Base-by-base conservation (phyloP, 2,888 invertebrate genomes). In the Parasteatoda lunata region DNA sequence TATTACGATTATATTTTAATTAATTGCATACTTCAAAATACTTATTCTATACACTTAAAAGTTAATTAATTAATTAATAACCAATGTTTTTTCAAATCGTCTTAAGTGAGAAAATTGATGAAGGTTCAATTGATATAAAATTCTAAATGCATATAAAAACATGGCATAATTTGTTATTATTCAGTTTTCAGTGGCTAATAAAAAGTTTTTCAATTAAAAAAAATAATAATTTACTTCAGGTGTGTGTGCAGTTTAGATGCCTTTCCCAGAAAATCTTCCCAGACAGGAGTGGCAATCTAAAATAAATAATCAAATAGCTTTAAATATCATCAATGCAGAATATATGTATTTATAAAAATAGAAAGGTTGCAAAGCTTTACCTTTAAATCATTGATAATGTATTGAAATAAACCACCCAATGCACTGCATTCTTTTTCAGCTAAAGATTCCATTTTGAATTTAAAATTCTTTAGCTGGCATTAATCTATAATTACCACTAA, bases 351-450 rank as follows among this genome's bases (percentile, higher is more conserved):
- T 5, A 45, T 30, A n/a, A 68, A n/a, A n/a, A 45, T 3, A 68
- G 68, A 68, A 1, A 6, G 30, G 47, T 30, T 30, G 5, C 5
- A 47, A 6, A 48, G 30, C 4, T 66, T n/a, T 94, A 98, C 98
- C 96, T 98, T 98, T 96, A 98, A 96, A 92, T 98, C 98, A 91
- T 95, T 95, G 91, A 98, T 95, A 91, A 98, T 97, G 92, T 97
- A 97, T 93, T 98, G 97, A 92, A 98, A 98, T 90, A 98, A 94
- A 91, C 96, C 96, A 93, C 98, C 98, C 91, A 98, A 93, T 90
- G 96, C 97, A 92, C 96, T 96, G 92, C 96, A 96, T 93, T 97
- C 97, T 92, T 96, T 94, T 84, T 91, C 91, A 68, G 90, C 87
- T 51, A 75, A 72, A 5, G 88, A 82, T 54, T 88, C 88, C 88